phyloP scores from a whole-genome alignment of 1,140 invertebrate genomes.

The Drosophila lowei region DNA sequence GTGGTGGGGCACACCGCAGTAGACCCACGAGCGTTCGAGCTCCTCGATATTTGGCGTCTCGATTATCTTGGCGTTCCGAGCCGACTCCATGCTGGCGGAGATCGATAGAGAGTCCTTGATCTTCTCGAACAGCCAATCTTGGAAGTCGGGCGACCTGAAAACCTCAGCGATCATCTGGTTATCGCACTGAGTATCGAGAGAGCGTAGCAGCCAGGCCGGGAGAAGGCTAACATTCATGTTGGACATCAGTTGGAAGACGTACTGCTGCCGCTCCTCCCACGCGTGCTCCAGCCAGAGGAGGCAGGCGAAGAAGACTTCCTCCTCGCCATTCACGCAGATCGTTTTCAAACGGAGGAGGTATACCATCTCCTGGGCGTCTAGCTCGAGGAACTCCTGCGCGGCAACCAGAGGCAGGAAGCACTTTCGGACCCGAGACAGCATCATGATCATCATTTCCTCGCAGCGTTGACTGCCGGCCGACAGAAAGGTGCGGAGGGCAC shows the following conservation, averaged over 20 bases:
- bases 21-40: constrained; percentile 32
- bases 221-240: constrained; percentile 19
- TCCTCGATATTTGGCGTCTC: not conserved
- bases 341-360: constrained; percentile 14
- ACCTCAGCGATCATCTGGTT: constrained; percentile 1
- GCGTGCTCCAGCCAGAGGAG: constrained; percentile 36
- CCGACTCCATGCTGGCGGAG: not conserved
- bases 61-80: not conserved
- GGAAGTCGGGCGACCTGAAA: not conserved
- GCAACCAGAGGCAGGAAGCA: constrained; percentile 37
- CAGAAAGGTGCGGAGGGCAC: constrained; percentile 25
- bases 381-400: constrained; percentile 20
- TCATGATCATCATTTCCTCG: constrained; percentile 24
- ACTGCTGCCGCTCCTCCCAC: constrained; percentile 15
- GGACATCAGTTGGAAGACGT: constrained; percentile 4
- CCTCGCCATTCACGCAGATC: constrained; percentile 46
- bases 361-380: constrained; percentile 18
- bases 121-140: not conserved
- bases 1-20: constrained; percentile 41
- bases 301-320: constrained; percentile 49
- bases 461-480: not conserved
- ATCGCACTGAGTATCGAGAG: constrained; percentile 13
- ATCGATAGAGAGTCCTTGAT: not conserved
- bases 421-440: constrained; percentile 19
- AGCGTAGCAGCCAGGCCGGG: constrained; percentile 28